Evolutionary conservation across 2,797 vertebrate genomes (phyloP).

Genomic region (Poeciliopsis infans): DNA sequence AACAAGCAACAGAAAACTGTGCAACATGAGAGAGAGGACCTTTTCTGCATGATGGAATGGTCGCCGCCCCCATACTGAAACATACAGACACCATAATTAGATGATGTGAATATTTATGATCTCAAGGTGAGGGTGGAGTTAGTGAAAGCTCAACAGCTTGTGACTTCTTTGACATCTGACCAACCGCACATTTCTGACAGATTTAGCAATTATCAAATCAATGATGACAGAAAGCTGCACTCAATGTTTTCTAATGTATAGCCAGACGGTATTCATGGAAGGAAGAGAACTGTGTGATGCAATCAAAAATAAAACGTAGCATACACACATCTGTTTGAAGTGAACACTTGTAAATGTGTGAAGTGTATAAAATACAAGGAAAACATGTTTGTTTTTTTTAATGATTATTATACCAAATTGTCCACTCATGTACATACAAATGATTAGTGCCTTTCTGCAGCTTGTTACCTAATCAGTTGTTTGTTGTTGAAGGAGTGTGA

Average conservation of each 20-base stretch:
- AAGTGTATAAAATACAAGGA: not conserved
- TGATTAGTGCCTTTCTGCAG: not conserved
- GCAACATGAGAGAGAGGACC: not conserved
- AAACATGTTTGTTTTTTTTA: not conserved
- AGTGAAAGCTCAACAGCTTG: not conserved
- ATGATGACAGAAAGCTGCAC: not conserved
- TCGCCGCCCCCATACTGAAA: not conserved
- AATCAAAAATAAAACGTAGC: not conserved
- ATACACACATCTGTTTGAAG: not conserved
- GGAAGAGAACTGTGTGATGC: not conserved
- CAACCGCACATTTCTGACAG: not conserved
- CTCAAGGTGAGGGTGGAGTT: not conserved
- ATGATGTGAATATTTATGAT: not conserved
- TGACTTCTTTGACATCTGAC: conserved; percentile 1
- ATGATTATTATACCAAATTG: not conserved
- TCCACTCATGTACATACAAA: not conserved
- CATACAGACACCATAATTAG: not conserved
- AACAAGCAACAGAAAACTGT: not conserved
- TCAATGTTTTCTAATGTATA: not conserved
- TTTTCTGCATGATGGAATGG: not conserved
- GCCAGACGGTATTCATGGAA: not conserved
- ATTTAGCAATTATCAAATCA: not conserved
- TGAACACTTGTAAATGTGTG: not conserved
- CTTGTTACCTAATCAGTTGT: not conserved
- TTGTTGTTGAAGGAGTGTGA: not conserved